Evolutionary conservation across 2,888 invertebrate species (phyloP).

Genomic region (Subacronicta megacephala): DNA sequence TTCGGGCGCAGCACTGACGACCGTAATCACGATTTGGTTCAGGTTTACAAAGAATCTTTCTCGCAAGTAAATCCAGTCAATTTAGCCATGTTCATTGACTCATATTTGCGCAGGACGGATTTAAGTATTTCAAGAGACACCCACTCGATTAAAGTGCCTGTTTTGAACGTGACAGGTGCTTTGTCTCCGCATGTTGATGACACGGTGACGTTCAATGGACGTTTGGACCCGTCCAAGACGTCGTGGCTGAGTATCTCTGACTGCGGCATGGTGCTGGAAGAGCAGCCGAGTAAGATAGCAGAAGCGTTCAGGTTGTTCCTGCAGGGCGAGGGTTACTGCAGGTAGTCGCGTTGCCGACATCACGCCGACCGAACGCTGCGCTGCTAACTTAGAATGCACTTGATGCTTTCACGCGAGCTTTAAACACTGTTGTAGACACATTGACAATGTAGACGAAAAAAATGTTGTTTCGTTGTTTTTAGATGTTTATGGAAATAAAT

Average conservation of each 20-base stretch:
- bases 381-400: constrained; percentile 81
- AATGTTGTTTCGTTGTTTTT: constrained; percentile 83
- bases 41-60: constrained; percentile 98
- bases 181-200: constrained; percentile 99
- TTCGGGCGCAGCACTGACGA: constrained; percentile 97
- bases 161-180: constrained; percentile 98
- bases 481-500: constrained; percentile 85
- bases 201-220: constrained; percentile 98
- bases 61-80: constrained; percentile 98
- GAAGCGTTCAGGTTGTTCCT: constrained; percentile 99
- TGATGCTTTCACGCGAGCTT: constrained; percentile 88
- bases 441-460: constrained; percentile 79
- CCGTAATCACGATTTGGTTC: constrained; percentile 97
- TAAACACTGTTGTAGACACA: constrained; percentile 85
- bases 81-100: constrained; percentile 98
- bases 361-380: constrained; percentile 69
- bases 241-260: constrained; percentile 99
- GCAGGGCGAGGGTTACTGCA: constrained; percentile 99
- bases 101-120: constrained; percentile 97
- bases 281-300: constrained; percentile 98
- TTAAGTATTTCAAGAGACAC: constrained; percentile 93
- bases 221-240: constrained; percentile 98
- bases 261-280: constrained; percentile 99
- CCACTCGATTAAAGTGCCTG: constrained; percentile 94
- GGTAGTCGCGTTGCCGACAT: constrained; percentile 74